These are phyloP conservation scores for Labeo calbasu DNA, from an alignment of 2,797 vertebrate species.

Conservation along the genomic window DNA sequence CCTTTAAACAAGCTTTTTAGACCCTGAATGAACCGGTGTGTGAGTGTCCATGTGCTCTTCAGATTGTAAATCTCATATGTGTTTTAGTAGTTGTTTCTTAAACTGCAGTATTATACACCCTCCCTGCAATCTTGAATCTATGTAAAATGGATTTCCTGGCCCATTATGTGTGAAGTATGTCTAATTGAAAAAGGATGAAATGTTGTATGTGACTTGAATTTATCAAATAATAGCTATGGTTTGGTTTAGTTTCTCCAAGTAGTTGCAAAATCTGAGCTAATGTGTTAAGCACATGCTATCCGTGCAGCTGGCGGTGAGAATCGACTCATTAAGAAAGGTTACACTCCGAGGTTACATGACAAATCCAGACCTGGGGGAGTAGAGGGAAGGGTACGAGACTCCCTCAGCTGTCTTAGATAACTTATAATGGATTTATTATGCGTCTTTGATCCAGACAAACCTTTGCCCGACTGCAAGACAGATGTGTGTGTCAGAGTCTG, in stretches of 20 bases:
- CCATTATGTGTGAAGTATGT: not conserved
- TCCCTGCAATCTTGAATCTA: not conserved
- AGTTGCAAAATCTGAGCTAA: not conserved
- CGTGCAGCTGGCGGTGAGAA: conserved; percentile 8
- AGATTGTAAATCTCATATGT: not conserved
- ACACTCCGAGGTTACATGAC: conserved; percentile 15
- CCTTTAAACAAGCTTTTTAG: conserved; percentile 20
- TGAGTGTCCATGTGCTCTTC: not conserved
- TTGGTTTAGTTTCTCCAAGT: not conserved
- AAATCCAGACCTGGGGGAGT: conserved; percentile 6
- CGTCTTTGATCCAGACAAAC: conserved; percentile 39
- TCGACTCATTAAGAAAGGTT: conserved; percentile 33
- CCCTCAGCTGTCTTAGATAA: conserved; percentile 24
- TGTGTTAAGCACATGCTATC: not conserved
- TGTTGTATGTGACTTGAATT: not conserved
- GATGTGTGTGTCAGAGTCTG: conserved; percentile 20
- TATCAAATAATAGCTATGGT: not conserved
- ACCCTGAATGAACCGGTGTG: not conserved
- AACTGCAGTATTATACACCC: not conserved
- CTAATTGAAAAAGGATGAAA: not conserved
- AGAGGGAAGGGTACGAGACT: conserved; percentile 8
- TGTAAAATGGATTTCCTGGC: not conserved
- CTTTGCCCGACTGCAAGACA: conserved; percentile 7
- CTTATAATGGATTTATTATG: conserved; percentile 25
- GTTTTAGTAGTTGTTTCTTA: not conserved